phyloP scores from a whole-genome alignment of 2,113 vertebrate species.

The Istiophorus platypterus region DNA sequence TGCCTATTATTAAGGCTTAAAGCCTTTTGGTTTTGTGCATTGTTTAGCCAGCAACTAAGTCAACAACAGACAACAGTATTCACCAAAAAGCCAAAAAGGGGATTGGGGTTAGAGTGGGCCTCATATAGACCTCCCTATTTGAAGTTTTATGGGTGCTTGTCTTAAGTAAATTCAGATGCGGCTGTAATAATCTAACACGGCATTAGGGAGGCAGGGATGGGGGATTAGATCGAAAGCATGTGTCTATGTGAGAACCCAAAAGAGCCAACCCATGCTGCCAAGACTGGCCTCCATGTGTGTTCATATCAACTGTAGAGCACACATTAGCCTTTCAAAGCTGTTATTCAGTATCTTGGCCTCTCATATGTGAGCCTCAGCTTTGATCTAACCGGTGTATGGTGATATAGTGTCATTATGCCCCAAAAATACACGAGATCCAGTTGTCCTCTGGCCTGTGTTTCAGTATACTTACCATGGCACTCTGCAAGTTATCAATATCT shows the following conservation, averaged over 20 bases:
- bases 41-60: slow-evolving; percentile 52
- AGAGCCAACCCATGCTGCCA: slow-evolving; percentile 57
- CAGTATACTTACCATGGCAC: background rate
- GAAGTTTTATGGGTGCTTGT: slow-evolving; percentile 83
- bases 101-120: slow-evolving; percentile 45
- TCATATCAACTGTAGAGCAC: slow-evolving; percentile 53
- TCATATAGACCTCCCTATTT: slow-evolving; percentile 76
- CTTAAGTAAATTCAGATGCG: slow-evolving; percentile 85
- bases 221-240: slow-evolving; percentile 72
- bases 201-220: slow-evolving; percentile 48
- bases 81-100: slow-evolving; percentile 38
- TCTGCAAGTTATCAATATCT: slow-evolving; percentile 20
- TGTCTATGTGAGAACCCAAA: slow-evolving; percentile 74
- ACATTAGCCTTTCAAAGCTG: slow-evolving; percentile 27
- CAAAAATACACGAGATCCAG: background rate
- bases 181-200: slow-evolving; percentile 78
- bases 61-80: slow-evolving; percentile 59
- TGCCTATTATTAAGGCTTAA: slow-evolving; percentile 5
- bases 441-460: background rate
- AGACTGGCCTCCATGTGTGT: slow-evolving; percentile 63
- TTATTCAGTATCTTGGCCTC: slow-evolving; percentile 29
- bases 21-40: slow-evolving; percentile 35
- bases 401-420: slow-evolving; percentile 18
- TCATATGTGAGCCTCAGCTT: slow-evolving; percentile 29
- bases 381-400: slow-evolving; percentile 24